Evolutionary conservation across 2,888 invertebrate genomes (phyloP).

Genomic region (Lymantria dispar): DNA sequence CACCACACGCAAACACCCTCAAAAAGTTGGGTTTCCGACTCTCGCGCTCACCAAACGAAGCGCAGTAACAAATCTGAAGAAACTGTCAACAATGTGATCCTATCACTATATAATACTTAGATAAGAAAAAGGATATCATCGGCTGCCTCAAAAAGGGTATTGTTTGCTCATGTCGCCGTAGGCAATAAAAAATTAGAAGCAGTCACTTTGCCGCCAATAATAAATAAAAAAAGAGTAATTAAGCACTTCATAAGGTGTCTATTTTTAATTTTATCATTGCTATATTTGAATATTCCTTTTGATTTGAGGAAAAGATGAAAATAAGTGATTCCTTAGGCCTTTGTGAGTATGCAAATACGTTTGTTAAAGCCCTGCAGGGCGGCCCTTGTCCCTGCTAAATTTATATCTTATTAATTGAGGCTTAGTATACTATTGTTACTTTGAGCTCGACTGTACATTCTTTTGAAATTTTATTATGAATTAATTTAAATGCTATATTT

Average conservation of each 20-base stretch:
- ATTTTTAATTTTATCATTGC: conserved; percentile 4
- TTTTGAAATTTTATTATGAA: not conserved
- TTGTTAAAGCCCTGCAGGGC: conserved; percentile 19
- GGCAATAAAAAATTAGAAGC: not conserved
- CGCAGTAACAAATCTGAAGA: too few species aligned
- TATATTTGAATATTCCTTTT: conserved; percentile 27
- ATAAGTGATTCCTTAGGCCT: conserved; percentile 22
- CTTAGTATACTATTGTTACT: conserved; percentile 25
- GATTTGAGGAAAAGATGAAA: conserved; percentile 26
- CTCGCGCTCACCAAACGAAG: too few species aligned
- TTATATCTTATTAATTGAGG: conserved; percentile 31
- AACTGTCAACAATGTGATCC: too few species aligned
- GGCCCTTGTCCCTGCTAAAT: conserved; percentile 20
- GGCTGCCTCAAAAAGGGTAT: too few species aligned
- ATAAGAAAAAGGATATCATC: too few species aligned
- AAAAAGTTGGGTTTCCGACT: too few species aligned
- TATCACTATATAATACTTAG: too few species aligned
- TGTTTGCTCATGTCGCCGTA: too few species aligned
- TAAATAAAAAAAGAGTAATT: not conserved
- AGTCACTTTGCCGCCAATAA: not conserved
- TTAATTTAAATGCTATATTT: not conserved
- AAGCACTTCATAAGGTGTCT: not conserved
- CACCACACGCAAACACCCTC: too few species aligned
- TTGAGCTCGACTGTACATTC: conserved; percentile 22
- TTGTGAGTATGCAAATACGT: conserved; percentile 36